These are phyloP conservation scores for Zosterops hypoxanthus DNA, from an alignment of 2,113 vertebrate genomes.

Conservation along the genomic window DNA sequence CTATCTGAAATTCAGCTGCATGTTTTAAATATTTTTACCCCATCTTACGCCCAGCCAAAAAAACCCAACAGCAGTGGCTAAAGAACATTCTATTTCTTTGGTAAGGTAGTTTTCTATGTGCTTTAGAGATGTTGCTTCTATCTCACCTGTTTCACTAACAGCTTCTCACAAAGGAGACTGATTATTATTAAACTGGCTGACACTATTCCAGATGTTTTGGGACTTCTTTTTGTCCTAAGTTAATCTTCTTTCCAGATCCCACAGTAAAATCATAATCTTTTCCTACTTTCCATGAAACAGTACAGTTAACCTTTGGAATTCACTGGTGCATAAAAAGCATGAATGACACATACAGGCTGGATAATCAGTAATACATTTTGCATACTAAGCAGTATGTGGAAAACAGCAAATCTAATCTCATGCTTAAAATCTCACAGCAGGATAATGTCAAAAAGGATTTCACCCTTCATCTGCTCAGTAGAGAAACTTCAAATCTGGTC, in stretches of 20 bases:
- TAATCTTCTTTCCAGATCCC: constrained; percentile 7
- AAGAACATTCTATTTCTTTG: background rate
- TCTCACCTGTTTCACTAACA: background rate
- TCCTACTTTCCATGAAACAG: background rate
- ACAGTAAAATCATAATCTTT: background rate
- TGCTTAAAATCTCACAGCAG: constrained; percentile 34
- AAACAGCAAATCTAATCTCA: constrained; percentile 20
- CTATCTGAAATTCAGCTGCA: background rate
- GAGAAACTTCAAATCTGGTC: constrained; percentile 11
- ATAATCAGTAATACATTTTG: constrained; percentile 3
- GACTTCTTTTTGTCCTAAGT: background rate
- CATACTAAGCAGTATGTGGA: background rate
- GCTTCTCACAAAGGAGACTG: background rate
- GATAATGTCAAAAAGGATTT: constrained; percentile 39
- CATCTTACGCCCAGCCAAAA: background rate
- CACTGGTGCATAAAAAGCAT: constrained; percentile 2
- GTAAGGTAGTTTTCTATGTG: background rate
- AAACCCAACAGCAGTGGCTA: background rate
- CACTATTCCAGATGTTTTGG: background rate
- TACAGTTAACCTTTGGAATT: constrained; percentile 46
- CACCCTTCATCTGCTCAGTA: background rate
- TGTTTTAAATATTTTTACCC: background rate
- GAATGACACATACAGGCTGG: constrained; percentile 4
- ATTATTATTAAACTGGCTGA: background rate
- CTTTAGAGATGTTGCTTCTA: background rate